These are phyloP conservation scores for Galerucella nymphaeae DNA, from an alignment of 2,888 invertebrate species.

Conservation along the genomic window DNA sequence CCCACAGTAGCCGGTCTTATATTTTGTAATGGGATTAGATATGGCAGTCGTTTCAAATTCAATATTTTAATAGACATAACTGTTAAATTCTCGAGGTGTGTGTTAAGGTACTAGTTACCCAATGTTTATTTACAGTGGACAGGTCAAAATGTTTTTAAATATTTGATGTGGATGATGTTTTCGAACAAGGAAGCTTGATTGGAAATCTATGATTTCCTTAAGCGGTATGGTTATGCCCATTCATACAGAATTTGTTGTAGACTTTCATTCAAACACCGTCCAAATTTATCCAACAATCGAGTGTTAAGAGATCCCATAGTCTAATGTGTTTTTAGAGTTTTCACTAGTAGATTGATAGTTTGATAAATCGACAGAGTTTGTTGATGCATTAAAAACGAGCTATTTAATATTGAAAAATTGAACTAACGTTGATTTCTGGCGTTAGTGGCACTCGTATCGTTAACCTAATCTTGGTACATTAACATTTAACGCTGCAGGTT, in stretches of 20 bases:
- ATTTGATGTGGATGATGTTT: neutral
- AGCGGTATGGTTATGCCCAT: too few relatives aligned
- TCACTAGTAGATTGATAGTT: slow-evolving; percentile 16
- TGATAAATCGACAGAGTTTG: slow-evolving; percentile 9
- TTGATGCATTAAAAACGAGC: neutral
- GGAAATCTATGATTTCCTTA: too few relatives aligned
- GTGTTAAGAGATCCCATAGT: slow-evolving; percentile 21
- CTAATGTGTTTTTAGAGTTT: slow-evolving; percentile 26
- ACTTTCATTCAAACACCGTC: neutral
- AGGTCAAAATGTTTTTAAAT: slow-evolving; percentile 29
- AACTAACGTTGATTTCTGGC: slow-evolving; percentile 1
- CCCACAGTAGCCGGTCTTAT: slow-evolving; percentile 38
- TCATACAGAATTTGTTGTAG: neutral
- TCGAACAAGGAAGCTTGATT: neutral
- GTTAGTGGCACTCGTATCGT: slow-evolving; percentile 3
- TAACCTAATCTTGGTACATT: slow-evolving; percentile 14
- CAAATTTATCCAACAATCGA: slow-evolving; percentile 1
- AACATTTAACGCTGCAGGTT: slow-evolving; percentile 8
- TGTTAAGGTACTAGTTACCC: slow-evolving; percentile 33
- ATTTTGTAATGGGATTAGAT: slow-evolving; percentile 37
- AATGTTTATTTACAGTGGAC: slow-evolving; percentile 32
- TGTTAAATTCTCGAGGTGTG: slow-evolving; percentile 26
- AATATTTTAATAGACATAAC: slow-evolving; percentile 36
- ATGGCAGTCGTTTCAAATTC: slow-evolving; percentile 31
- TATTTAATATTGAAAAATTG: slow-evolving; percentile 8